phyloP scores from a whole-genome alignment of 1,140 invertebrate species.

The Bombus waltoni region DNA sequence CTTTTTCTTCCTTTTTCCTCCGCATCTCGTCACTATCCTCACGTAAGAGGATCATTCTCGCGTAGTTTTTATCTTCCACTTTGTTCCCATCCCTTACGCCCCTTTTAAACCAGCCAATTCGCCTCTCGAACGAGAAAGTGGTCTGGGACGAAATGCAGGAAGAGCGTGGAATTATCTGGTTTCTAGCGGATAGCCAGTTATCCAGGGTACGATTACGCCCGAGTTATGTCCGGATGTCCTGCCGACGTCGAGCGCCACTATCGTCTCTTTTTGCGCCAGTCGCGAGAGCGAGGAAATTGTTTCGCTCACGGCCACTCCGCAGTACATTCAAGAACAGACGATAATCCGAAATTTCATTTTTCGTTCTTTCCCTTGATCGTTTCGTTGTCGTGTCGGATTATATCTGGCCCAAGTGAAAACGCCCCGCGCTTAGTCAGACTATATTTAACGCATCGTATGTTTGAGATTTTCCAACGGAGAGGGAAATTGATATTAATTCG shows the following conservation, averaged over 20 bases:
- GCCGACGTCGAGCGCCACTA: constrained; percentile 30
- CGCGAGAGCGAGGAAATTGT: constrained; percentile 54
- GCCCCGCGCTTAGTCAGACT: background rate
- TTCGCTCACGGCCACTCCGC: constrained; percentile 31
- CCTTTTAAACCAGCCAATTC: constrained; percentile 66
- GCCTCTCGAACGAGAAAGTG: constrained; percentile 61
- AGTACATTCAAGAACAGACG: constrained; percentile 39
- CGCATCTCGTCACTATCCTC: constrained; percentile 40
- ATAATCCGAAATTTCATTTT: constrained; percentile 58
- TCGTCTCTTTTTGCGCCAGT: constrained; percentile 38
- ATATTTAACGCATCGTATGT: no score
- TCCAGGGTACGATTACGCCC: constrained; percentile 62
- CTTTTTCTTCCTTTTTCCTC: constrained; percentile 48
- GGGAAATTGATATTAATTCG: background rate
- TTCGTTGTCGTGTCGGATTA: constrained; percentile 22
- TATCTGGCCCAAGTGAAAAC: constrained; percentile 7
- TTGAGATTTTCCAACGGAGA: background rate
- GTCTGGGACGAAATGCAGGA: constrained; percentile 51
- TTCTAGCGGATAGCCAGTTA: constrained; percentile 62
- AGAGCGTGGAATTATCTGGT: constrained; percentile 64
- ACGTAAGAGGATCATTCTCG: constrained; percentile 53
- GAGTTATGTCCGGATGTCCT: constrained; percentile 62
- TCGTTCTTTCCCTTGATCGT: constrained; percentile 24
- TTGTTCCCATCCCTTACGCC: constrained; percentile 50
- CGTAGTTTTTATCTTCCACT: constrained; percentile 65